Percentiles rank a stretch among this genome's conserved stretches.
Evolutionary conservation across 2,113 vertebrate species (phyloP).

Genomic region (Cynocephalus volans): DNA sequence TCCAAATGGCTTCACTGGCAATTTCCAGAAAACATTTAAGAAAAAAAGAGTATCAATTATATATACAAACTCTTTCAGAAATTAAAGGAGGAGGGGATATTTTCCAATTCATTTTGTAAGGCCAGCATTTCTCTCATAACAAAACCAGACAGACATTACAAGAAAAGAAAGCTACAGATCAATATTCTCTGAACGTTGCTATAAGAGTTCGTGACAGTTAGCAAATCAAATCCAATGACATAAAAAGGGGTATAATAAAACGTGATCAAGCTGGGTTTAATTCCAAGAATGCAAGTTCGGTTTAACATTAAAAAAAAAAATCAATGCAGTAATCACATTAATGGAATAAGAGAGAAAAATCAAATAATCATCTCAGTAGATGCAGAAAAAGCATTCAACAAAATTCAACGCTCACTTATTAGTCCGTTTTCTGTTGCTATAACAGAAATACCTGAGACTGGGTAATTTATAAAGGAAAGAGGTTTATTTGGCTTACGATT

Average conservation of each 20-base stretch:
- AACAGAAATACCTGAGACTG: too few relatives aligned
- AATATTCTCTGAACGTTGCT: background rate
- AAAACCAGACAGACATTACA: background rate
- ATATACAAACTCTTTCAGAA: background rate
- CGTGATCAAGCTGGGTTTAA: background rate
- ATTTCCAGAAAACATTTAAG: conserved; percentile 41
- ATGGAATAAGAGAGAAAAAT: conserved; percentile 49
- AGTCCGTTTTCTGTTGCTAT: too few relatives aligned
- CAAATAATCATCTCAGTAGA: background rate
- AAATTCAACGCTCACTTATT: background rate
- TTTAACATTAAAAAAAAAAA: background rate
- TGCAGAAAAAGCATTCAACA: conserved; percentile 1
- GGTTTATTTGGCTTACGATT: too few relatives aligned
- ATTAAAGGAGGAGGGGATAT: background rate
- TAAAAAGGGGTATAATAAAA: background rate
- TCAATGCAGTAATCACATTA: conserved; percentile 14
- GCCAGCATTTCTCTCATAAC: background rate
- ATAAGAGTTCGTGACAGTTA: background rate
- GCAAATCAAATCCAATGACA: conserved; percentile 24
- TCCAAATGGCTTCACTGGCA: background rate
- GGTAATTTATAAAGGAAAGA: too few relatives aligned
- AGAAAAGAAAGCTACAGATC: background rate
- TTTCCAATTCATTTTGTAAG: background rate
- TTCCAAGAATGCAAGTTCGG: background rate
- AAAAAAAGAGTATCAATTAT: background rate